Conservation (phyloP, 2,888 invertebrate genomes). For the Antheraea assamensis region DNA sequence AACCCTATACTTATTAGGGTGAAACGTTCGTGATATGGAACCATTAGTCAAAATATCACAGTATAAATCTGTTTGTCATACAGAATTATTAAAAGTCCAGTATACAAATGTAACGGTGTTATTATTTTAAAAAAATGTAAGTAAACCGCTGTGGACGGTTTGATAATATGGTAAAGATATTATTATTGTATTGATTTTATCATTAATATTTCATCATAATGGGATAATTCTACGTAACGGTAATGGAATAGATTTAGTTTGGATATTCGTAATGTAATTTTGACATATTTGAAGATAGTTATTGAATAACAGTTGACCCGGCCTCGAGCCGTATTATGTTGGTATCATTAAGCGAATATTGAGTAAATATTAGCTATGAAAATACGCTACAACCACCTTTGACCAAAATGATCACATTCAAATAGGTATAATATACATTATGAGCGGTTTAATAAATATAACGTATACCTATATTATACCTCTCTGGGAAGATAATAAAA, state of each 20-base stretch:
- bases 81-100: conserved; percentile 56
- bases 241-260: background rate
- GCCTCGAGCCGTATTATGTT: background rate
- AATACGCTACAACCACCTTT: background rate
- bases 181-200: conserved; percentile 1
- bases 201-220: background rate
- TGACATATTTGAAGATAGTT: background rate
- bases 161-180: conserved; percentile 2
- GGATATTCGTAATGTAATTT: background rate
- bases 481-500: no score
- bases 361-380: background rate
- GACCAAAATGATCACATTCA: conserved; percentile 1
- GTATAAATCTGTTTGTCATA: conserved; percentile 72
- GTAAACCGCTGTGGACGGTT: background rate
- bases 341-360: background rate
- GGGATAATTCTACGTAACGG: background rate
- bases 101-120: conserved; percentile 43
- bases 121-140: background rate
- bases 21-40: conserved; percentile 70
- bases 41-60: conserved; percentile 75
- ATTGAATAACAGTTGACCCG: background rate
- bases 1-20: conserved; percentile 63
- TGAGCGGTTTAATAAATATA: background rate
- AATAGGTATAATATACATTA: background rate
- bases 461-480: background rate